Conservation (phyloP, 2,113 vertebrate genomes). For the Cheilinus undulatus region DNA sequence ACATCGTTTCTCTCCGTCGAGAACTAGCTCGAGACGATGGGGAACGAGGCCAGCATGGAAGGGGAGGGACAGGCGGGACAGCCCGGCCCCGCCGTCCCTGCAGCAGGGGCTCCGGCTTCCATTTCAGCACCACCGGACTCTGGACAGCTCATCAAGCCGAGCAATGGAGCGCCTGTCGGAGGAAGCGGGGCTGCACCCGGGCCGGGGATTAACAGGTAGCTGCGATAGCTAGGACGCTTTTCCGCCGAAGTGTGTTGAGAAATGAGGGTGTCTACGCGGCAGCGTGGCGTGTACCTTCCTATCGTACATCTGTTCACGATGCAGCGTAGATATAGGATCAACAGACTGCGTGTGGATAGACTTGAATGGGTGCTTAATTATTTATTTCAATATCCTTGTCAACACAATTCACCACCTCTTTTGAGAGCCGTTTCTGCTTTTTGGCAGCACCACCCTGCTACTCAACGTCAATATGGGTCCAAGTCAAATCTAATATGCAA, state of each 20-base stretch:
- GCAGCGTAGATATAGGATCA: slow-evolving; percentile 55
- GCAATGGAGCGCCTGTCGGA: slow-evolving; percentile 84
- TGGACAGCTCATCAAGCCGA: slow-evolving; percentile 87
- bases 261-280: slow-evolving; percentile 41
- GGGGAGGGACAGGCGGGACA: slow-evolving; percentile 83
- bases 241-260: slow-evolving; percentile 33
- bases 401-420: slow-evolving; percentile 63
- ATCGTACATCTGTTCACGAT: slow-evolving; percentile 32
- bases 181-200: slow-evolving; percentile 81
- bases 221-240: slow-evolving; percentile 58
- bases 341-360: slow-evolving; percentile 63
- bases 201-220: slow-evolving; percentile 86
- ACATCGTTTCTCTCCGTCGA: slow-evolving; percentile 74
- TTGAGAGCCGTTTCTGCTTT: slow-evolving; percentile 24
- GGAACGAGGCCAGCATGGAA: slow-evolving; percentile 86
- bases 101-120: slow-evolving; percentile 83
- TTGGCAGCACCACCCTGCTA: slow-evolving; percentile 33
- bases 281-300: slow-evolving; percentile 19
- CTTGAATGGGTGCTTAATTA: slow-evolving; percentile 77
- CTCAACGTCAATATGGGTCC: slow-evolving; percentile 21
- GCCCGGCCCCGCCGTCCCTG: slow-evolving; percentile 79
- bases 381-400: slow-evolving; percentile 80
- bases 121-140: slow-evolving; percentile 88
- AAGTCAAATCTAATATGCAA: slow-evolving; percentile 36
- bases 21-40: slow-evolving; percentile 79